Conservation (phyloP, 2,113 vertebrate genomes). For the Rhynchopsitta pachyrhyncha region DNA sequence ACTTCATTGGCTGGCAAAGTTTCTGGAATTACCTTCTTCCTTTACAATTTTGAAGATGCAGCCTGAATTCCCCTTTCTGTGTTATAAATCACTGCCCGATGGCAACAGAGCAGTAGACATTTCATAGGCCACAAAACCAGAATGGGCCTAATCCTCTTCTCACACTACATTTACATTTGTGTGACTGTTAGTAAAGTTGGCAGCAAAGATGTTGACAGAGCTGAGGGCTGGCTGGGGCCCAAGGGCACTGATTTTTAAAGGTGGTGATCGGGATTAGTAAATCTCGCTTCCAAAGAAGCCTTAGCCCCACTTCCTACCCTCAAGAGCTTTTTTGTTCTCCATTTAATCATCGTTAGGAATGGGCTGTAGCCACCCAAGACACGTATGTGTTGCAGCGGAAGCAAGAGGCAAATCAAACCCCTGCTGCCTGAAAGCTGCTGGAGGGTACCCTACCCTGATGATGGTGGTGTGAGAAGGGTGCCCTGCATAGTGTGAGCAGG, state of each 20-base stretch:
- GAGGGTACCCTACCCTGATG: too few species aligned
- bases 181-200: constrained; percentile 54
- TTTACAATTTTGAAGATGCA: neutral
- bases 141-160: constrained; percentile 55
- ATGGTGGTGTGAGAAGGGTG: neutral
- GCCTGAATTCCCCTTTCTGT: neutral
- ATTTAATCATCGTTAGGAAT: neutral
- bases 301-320: constrained; percentile 25
- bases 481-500: rapidly evolving
- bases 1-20: neutral
- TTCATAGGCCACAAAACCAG: constrained; percentile 54
- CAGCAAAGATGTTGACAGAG: constrained; percentile 56
- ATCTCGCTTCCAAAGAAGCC: constrained; percentile 22
- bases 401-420: neutral
- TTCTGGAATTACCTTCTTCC: neutral
- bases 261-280: constrained; percentile 28
- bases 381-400: neutral
- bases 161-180: constrained; percentile 57
- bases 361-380: neutral
- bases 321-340: constrained; percentile 35
- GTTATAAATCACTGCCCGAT: neutral
- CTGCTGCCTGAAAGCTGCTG: neutral
- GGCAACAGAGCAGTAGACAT: neutral
- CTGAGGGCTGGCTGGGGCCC: constrained; percentile 33
- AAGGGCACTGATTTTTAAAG: constrained; percentile 54